Conservation (phyloP, 2,888 invertebrate genomes). For the Drosophila quinaria region DNA sequence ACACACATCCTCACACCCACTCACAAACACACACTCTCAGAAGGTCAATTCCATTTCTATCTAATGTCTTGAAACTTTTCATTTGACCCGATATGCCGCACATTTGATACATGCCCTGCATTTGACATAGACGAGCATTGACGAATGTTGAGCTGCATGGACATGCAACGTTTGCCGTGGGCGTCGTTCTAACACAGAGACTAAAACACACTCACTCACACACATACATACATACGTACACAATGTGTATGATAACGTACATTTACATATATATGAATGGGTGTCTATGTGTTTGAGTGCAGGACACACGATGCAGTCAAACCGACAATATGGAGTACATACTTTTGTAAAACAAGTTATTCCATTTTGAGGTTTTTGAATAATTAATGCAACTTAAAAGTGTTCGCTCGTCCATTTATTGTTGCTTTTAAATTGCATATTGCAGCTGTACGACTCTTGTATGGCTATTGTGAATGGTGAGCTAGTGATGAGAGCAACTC, state of each 20-base stretch:
- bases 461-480: constrained; percentile 10
- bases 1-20: neutral
- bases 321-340: constrained; percentile 77
- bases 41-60: constrained; percentile 28
- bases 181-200: constrained; percentile 27
- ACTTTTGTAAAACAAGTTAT: constrained; percentile 77
- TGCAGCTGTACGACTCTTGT: constrained; percentile 10
- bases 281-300: constrained; percentile 18
- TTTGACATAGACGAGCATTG: constrained; percentile 31
- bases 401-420: constrained; percentile 63
- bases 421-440: constrained; percentile 54
- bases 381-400: constrained; percentile 80
- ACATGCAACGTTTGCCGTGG: constrained; percentile 65
- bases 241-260: constrained; percentile 4
- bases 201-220: constrained; percentile 16
- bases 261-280: constrained; percentile 6
- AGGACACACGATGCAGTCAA: constrained; percentile 66
- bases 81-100: constrained; percentile 66
- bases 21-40: neutral
- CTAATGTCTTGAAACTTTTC: constrained; percentile 55
- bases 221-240: constrained; percentile 30
- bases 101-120: constrained; percentile 57
- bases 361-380: constrained; percentile 77
- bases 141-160: constrained; percentile 44
- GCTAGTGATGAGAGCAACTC: constrained; percentile 43